phyloP scores from a whole-genome alignment of 2,888 invertebrate genomes.

The Lydus trimaculatus region DNA sequence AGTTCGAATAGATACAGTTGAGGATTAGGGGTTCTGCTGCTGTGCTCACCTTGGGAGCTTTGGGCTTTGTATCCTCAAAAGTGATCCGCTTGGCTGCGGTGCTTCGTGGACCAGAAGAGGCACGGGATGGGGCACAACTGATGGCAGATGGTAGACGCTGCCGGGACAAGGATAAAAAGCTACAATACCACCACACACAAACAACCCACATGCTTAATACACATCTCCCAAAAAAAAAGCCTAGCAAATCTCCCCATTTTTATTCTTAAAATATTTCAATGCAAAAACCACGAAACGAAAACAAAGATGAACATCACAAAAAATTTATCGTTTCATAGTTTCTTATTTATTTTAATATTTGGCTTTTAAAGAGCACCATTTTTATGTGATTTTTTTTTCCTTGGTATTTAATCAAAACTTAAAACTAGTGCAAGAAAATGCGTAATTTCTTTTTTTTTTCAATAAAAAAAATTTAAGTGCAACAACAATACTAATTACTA shows the following conservation, averaged over 20 bases:
- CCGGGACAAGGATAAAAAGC: slow-evolving; percentile 58
- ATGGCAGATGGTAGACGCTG: slow-evolving; percentile 56
- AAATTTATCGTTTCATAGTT: not conserved
- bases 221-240: slow-evolving; percentile 44
- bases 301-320: not conserved
- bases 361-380: slow-evolving; percentile 16
- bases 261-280: not conserved
- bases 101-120: slow-evolving; percentile 54
- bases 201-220: slow-evolving; percentile 36
- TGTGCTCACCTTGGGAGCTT: slow-evolving; percentile 59
- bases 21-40: not conserved
- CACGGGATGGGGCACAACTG: slow-evolving; percentile 52
- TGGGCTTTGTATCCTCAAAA: slow-evolving; percentile 55
- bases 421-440: slow-evolving; percentile 30
- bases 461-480: slow-evolving; percentile 35
- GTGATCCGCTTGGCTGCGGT: slow-evolving; percentile 63
- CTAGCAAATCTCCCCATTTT: slow-evolving; percentile 39
- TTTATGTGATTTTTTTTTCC: not conserved
- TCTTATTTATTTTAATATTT: not conserved
- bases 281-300: not conserved
- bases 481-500: slow-evolving; percentile 44
- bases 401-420: too few relatives aligned
- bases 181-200: slow-evolving; percentile 52
- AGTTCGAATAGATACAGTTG: not conserved
- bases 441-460: slow-evolving; percentile 37